phyloP scores from a whole-genome alignment of 2,888 invertebrate species.

The Meghimatium bilineatum region DNA sequence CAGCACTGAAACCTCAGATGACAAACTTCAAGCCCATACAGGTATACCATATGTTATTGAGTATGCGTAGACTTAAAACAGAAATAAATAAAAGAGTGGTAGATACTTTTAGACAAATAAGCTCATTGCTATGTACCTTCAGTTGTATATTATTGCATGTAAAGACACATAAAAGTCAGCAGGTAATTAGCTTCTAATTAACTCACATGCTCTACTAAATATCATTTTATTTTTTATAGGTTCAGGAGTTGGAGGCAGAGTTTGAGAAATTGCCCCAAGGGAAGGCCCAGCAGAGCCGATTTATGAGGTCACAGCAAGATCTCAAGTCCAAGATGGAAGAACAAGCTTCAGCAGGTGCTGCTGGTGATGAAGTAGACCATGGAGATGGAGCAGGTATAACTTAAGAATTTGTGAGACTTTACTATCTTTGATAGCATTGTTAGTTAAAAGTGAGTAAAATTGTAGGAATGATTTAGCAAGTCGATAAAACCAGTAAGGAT shows the following conservation, averaged over 20 bases:
- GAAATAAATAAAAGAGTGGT: too few relatives aligned
- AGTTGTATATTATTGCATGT: too few relatives aligned
- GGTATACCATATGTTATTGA: conserved; percentile 67
- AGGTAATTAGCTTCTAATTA: too few relatives aligned
- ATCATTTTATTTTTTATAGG: conserved; percentile 72
- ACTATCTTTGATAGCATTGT: too few relatives aligned
- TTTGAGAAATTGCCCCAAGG: conserved; percentile 85
- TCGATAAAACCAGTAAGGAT: too few relatives aligned
- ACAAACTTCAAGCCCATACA: conserved; percentile 91
- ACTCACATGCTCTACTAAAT: not conserved
- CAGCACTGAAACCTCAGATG: conserved; percentile 89
- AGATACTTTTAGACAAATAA: too few relatives aligned
- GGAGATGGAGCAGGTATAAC: conserved; percentile 20
- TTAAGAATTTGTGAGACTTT: not conserved
- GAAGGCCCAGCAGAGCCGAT: conserved; percentile 85
- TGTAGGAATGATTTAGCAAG: too few relatives aligned
- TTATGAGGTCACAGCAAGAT: conserved; percentile 89
- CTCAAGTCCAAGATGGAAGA: conserved; percentile 78
- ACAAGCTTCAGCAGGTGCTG: conserved; percentile 60
- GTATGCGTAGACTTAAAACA: too few relatives aligned
- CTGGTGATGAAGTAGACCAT: conserved; percentile 52
- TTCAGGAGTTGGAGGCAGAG: conserved; percentile 91
- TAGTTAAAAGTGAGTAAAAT: too few relatives aligned
- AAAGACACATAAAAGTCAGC: too few relatives aligned
- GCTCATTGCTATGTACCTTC: too few relatives aligned